Conservation (phyloP, 1,140 invertebrate genomes). For the Drosophila repleta region DNA sequence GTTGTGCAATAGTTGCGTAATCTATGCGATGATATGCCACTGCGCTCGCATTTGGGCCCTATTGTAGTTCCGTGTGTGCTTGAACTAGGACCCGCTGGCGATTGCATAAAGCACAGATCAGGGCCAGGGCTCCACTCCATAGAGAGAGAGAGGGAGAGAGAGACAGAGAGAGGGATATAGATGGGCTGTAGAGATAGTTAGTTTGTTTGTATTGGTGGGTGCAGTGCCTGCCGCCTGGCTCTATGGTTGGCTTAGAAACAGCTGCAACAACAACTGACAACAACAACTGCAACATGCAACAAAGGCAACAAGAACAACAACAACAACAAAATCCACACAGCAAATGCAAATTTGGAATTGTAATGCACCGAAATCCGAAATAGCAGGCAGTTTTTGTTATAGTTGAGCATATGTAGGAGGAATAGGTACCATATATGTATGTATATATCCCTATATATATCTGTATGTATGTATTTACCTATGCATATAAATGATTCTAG, state of each 20-base stretch:
- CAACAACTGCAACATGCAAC: slow-evolving; percentile 22
- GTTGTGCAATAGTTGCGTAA: slow-evolving; percentile 74
- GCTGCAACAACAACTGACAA: slow-evolving; percentile 14
- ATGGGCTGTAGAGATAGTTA: too few species aligned
- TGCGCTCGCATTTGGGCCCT: slow-evolving; percentile 45
- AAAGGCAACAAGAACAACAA: slow-evolving; percentile 21
- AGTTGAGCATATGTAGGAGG: slow-evolving; percentile 30
- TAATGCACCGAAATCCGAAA: slow-evolving; percentile 37
- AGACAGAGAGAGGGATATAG: too few species aligned
- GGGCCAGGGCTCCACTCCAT: neutral
- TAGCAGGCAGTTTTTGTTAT: slow-evolving; percentile 24
- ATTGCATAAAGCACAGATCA: slow-evolving; percentile 26
- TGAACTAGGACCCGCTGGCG: slow-evolving; percentile 44
- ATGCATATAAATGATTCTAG: too few species aligned
- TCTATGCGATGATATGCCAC: slow-evolving; percentile 75
- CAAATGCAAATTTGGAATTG: slow-evolving; percentile 48
- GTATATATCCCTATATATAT: neutral
- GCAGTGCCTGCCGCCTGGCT: neutral
- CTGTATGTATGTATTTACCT: neutral
- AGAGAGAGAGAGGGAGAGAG: neutral
- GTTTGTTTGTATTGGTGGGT: slow-evolving; percentile 35
- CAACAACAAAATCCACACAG: slow-evolving; percentile 16
- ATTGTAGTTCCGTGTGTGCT: slow-evolving; percentile 49
- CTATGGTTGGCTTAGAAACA: slow-evolving; percentile 53
- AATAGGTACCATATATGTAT: too few species aligned